Evolutionary conservation across 2,888 invertebrate species (phyloP).

Genomic region (Epinotia demarniana): DNA sequence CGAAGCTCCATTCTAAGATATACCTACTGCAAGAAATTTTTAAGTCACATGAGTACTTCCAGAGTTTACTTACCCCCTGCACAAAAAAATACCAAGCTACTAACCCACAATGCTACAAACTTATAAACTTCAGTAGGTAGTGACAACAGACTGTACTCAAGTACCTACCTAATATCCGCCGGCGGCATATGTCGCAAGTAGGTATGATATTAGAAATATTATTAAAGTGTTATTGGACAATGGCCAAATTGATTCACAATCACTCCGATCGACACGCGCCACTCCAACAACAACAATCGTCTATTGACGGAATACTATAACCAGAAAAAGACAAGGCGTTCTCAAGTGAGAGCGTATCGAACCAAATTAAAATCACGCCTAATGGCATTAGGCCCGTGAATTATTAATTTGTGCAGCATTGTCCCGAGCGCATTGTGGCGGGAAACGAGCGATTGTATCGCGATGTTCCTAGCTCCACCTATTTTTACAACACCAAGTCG

Average conservation of each 20-base stretch:
- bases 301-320: constrained; percentile 71
- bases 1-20: too few species aligned
- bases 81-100: too few species aligned
- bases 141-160: neutral
- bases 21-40: too few species aligned
- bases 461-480: constrained; percentile 26
- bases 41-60: too few species aligned
- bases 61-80: too few species aligned
- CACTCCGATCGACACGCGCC: constrained; percentile 63
- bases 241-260: constrained; percentile 56
- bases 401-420: constrained; percentile 80
- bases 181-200: constrained; percentile 46
- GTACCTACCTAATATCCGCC: constrained; percentile 52
- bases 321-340: constrained; percentile 61
- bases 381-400: constrained; percentile 75
- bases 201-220: constrained; percentile 66
- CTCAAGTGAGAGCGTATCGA: constrained; percentile 64
- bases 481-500: constrained; percentile 15
- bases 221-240: constrained; percentile 59
- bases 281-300: constrained; percentile 60
- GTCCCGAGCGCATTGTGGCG: constrained; percentile 61
- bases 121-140: neutral
- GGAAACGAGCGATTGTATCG: constrained; percentile 58
- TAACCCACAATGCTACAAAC: too few species aligned
- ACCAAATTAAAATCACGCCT: constrained; percentile 77